phyloP scores from a whole-genome alignment of 1,140 invertebrate species.

The Caenorhabditis latens region DNA sequence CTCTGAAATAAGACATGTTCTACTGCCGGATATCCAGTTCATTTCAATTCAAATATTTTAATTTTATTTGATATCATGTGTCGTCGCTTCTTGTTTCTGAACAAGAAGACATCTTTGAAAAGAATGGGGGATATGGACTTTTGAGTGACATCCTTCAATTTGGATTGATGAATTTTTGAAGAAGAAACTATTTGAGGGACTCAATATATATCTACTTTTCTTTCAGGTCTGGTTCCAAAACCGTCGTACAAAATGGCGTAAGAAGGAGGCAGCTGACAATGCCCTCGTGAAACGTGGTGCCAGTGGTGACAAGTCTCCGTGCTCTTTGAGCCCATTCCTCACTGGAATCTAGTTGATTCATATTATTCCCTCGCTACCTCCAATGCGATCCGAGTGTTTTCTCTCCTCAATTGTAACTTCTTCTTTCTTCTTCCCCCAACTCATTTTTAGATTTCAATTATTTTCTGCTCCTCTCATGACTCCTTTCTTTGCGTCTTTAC shows the following conservation, averaged over 20 bases:
- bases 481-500: neutral
- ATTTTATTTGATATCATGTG: conserved; percentile 57
- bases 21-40: neutral
- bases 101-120: neutral
- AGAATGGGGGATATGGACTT: neutral
- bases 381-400: conserved; percentile 12
- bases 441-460: neutral
- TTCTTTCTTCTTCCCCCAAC: neutral
- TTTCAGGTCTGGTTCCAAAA: conserved; percentile 99
- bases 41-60: conserved; percentile 55
- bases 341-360: neutral
- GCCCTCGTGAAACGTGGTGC: conserved; percentile 57
- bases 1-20: conserved; percentile 8
- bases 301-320: conserved; percentile 36
- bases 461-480: neutral
- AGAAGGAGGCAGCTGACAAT: conserved; percentile 94
- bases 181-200: neutral
- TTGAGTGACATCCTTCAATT: conserved; percentile 6
- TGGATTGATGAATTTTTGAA: neutral
- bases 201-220: neutral
- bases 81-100: conserved; percentile 5
- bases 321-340: conserved; percentile 39
- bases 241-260: conserved; percentile 97
- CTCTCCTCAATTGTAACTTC: neutral
- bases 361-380: neutral